Conservation (phyloP, 2,888 invertebrate genomes). For the Ephialtes manifestator region DNA sequence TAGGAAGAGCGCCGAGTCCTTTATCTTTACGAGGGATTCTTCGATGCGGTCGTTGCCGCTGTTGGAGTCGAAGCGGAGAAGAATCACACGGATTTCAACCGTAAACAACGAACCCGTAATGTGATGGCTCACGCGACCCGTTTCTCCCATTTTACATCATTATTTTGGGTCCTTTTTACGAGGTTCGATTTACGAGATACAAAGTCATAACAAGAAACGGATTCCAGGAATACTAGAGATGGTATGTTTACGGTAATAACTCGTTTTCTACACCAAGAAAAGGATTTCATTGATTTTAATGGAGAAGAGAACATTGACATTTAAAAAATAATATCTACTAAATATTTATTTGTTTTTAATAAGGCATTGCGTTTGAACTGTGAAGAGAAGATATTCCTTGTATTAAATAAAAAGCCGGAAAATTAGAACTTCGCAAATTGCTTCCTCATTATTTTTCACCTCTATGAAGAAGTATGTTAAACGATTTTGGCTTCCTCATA, state of each 20-base stretch:
- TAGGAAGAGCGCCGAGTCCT: background rate
- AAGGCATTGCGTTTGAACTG: too few relatives aligned
- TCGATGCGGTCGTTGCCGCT: background rate
- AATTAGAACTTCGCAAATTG: too few relatives aligned
- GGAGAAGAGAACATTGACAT: too few relatives aligned
- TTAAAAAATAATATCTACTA: too few relatives aligned
- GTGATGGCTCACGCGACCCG: background rate
- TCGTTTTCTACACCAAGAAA: background rate
- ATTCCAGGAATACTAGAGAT: background rate
- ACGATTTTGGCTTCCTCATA: too few relatives aligned
- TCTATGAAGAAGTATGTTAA: too few relatives aligned
- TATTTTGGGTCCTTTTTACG: slow-evolving; percentile 23
- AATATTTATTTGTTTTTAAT: too few relatives aligned
- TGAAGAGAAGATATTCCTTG: too few relatives aligned
- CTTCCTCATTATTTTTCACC: too few relatives aligned
- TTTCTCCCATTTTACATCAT: slow-evolving; percentile 6
- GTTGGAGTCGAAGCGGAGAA: background rate
- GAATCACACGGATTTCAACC: slow-evolving; percentile 3
- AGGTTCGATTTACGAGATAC: slow-evolving; percentile 10
- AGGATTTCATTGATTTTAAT: background rate
- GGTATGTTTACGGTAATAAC: background rate
- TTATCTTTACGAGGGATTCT: slow-evolving; percentile 52
- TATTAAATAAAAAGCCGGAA: too few relatives aligned
- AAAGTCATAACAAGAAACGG: background rate
- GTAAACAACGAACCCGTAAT: background rate